A percentile compares a stretch with the other conserved stretches of the same genome.
These are phyloP conservation scores for Ceratothoa steindachneri DNA, from an alignment of 2,888 invertebrate species.

Conservation along the genomic window DNA sequence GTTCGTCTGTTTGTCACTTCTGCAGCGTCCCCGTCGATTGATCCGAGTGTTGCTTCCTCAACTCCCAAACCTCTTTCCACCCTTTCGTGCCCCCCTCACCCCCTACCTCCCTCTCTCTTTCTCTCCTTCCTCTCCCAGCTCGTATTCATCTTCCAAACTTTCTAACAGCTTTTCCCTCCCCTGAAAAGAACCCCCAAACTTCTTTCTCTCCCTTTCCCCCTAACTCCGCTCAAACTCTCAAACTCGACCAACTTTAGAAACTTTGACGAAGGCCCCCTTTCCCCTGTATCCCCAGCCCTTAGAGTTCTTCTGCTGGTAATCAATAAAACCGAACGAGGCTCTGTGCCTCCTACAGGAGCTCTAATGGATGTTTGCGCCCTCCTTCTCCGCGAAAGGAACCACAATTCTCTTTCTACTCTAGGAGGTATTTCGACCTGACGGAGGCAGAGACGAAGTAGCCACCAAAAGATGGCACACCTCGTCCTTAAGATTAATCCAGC, in stretches of 20 bases:
- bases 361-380: neutral
- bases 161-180: constrained; percentile 11
- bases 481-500: too few relatives aligned
- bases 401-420: neutral
- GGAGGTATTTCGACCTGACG: neutral
- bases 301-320: constrained; percentile 13
- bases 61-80: neutral
- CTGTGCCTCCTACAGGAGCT: constrained; percentile 2
- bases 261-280: constrained; percentile 4
- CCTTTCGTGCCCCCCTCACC: neutral
- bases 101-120: neutral
- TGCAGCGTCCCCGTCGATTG: neutral
- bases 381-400: neutral
- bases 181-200: neutral
- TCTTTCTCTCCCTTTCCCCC: constrained; percentile 1
- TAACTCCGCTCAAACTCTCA: neutral
- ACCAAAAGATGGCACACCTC: too few relatives aligned
- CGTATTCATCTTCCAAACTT: constrained; percentile 14
- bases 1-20: constrained; percentile 9
- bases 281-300: neutral
- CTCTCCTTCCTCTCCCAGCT: neutral
- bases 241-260: constrained; percentile 11
- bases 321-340: constrained; percentile 12
- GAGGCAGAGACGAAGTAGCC: neutral
- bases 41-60: constrained; percentile 1